Conservation (phyloP, 1,140 invertebrate species). For the Teleopsis dalmanni region DNA sequence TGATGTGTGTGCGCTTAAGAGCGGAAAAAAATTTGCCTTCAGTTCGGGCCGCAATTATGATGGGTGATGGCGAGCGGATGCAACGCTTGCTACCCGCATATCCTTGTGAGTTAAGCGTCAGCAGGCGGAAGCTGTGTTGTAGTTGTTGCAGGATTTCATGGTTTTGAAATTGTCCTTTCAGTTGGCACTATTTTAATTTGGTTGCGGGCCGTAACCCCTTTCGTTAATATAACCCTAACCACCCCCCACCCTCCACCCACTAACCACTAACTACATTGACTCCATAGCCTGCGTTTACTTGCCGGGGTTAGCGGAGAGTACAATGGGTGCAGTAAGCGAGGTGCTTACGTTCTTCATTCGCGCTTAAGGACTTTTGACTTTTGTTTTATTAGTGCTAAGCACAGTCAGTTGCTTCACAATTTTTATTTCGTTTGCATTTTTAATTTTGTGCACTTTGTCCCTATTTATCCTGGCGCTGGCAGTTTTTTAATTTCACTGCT, state of each 20-base stretch:
- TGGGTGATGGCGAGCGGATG: too few relatives aligned
- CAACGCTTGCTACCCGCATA: too few relatives aligned
- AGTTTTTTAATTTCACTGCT: slow-evolving; percentile 1
- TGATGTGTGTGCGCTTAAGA: too few relatives aligned
- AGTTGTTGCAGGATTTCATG: too few relatives aligned
- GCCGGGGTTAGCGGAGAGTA: neutral
- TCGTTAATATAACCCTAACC: neutral
- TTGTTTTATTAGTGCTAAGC: slow-evolving; percentile 41
- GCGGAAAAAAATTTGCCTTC: too few relatives aligned
- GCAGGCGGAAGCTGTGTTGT: too few relatives aligned
- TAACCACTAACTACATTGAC: neutral
- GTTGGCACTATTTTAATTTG: too few relatives aligned
- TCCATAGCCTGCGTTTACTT: neutral
- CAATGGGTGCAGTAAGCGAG: neutral
- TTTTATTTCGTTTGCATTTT: neutral
- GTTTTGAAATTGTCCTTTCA: too few relatives aligned
- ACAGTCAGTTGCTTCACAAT: too few relatives aligned
- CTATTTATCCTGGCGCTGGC: slow-evolving; percentile 3
- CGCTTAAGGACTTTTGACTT: slow-evolving; percentile 43
- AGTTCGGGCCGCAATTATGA: too few relatives aligned
- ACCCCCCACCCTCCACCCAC: neutral
- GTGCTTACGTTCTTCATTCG: slow-evolving; percentile 6
- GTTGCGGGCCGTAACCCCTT: neutral
- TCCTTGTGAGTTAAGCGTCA: too few relatives aligned
- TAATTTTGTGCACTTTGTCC: slow-evolving; percentile 3